phyloP scores from a whole-genome alignment of 2,888 invertebrate species.

The Clivina fossor region DNA sequence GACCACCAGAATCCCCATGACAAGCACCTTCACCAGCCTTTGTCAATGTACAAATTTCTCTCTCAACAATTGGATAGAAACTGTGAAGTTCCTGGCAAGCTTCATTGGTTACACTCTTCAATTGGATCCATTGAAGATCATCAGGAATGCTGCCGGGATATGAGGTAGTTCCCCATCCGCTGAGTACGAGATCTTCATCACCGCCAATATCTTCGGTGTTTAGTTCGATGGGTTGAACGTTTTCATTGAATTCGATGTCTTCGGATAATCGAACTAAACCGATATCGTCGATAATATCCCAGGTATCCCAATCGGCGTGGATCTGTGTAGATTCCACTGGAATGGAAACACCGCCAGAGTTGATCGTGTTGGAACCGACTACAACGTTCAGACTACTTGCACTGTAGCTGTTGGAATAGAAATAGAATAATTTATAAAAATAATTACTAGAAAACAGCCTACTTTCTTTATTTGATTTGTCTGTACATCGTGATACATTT shows the following conservation, averaged over 20 bases:
- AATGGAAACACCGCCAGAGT: constrained; percentile 52
- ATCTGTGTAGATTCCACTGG: constrained; percentile 49
- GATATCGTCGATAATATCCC: constrained; percentile 53
- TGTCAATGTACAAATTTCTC: constrained; percentile 63
- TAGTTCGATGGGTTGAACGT: constrained; percentile 41
- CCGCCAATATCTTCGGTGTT: constrained; percentile 48
- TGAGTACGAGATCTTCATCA: constrained; percentile 50
- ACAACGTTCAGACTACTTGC: constrained; percentile 46
- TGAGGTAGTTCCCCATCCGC: constrained; percentile 57
- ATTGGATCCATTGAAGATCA: constrained; percentile 58
- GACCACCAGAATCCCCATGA: constrained; percentile 51
- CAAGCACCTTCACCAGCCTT: constrained; percentile 63
- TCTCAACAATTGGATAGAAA: constrained; percentile 50
- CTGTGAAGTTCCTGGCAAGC: constrained; percentile 55
- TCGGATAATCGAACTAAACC: constrained; percentile 51
- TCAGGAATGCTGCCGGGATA: constrained; percentile 60
- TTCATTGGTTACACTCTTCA: constrained; percentile 55
- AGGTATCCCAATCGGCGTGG: constrained; percentile 51
- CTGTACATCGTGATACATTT: not conserved
- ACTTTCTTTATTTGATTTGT: not conserved
- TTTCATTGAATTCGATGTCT: constrained; percentile 34
- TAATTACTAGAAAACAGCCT: not conserved
- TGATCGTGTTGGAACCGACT: constrained; percentile 54
- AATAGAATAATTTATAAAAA: constrained; percentile 35
- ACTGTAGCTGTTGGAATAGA: constrained; percentile 45